phyloP scores from a whole-genome alignment of 2,888 invertebrate species.

The Desoria tigrina region DNA sequence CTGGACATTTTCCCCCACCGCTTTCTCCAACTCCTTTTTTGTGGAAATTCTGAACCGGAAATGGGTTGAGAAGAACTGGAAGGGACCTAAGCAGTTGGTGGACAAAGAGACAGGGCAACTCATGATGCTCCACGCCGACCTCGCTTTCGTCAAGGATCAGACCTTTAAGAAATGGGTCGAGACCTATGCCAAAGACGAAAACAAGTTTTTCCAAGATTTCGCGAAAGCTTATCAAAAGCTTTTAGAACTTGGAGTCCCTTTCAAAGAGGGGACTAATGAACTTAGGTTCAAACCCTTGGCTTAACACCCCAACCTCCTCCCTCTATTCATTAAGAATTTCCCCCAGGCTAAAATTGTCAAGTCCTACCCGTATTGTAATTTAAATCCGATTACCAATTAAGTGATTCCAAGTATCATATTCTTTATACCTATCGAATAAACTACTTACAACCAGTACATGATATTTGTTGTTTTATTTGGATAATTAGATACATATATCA shows the following conservation, averaged over 20 bases:
- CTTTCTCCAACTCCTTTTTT: conserved; percentile 41
- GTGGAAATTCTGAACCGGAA: conserved; percentile 35
- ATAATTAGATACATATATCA: too few relatives aligned
- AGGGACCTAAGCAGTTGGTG: conserved; percentile 42
- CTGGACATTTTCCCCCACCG: conserved; percentile 43
- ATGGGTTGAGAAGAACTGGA: conserved; percentile 43
- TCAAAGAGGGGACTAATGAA: conserved; percentile 35
- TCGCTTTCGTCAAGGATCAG: conserved; percentile 39
- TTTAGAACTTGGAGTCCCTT: conserved; percentile 39
- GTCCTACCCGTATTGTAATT: too few relatives aligned
- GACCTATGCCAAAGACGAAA: conserved; percentile 43
- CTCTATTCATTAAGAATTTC: too few relatives aligned
- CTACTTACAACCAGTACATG: too few relatives aligned
- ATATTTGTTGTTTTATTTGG: too few relatives aligned
- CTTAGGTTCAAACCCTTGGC: conserved; percentile 30
- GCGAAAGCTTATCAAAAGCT: conserved; percentile 42
- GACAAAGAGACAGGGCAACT: conserved; percentile 42
- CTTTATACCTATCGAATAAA: too few relatives aligned
- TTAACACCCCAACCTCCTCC: too few relatives aligned
- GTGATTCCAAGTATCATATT: too few relatives aligned
- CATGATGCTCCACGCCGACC: conserved; percentile 46
- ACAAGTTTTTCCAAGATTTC: conserved; percentile 41
- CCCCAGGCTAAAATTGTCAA: too few relatives aligned
- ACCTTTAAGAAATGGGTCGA: conserved; percentile 44
- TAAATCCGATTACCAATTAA: too few relatives aligned